Evolutionary conservation across 2,797 vertebrate species (phyloP).

Genomic region (Crenuchus spilurus): DNA sequence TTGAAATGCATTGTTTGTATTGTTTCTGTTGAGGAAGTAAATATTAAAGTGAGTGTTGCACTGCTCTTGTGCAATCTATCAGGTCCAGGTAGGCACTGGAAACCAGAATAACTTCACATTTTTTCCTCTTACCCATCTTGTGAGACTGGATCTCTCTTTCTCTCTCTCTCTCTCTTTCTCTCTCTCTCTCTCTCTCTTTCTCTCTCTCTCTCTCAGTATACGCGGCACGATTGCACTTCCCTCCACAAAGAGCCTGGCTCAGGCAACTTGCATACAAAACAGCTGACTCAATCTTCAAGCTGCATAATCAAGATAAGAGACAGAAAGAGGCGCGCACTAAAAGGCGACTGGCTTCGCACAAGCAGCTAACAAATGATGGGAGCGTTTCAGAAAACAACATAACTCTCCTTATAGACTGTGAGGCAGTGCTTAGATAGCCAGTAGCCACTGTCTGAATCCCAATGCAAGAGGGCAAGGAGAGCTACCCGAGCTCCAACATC

Average conservation of each 20-base stretch:
- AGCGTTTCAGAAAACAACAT: constrained; percentile 36
- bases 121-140: constrained; percentile 68
- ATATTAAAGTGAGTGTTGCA: constrained; percentile 17
- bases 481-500: background rate
- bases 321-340: constrained; percentile 69
- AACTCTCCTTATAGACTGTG: constrained; percentile 10
- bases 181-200: constrained; percentile 76
- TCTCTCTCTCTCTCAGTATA: constrained; percentile 79
- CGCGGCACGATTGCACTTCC: constrained; percentile 73
- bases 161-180: constrained; percentile 76
- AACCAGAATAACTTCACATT: constrained; percentile 66
- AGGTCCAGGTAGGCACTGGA: constrained; percentile 69
- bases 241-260: constrained; percentile 80
- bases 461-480: background rate
- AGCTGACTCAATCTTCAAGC: constrained; percentile 89
- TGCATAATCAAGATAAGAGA: constrained; percentile 88
- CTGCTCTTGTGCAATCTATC: constrained; percentile 57
- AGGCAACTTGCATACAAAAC: constrained; percentile 85
- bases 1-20: background rate
- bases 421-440: constrained; percentile 26
- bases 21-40: background rate
- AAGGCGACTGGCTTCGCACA: constrained; percentile 62
- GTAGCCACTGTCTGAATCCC: constrained; percentile 29
- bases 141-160: constrained; percentile 70
- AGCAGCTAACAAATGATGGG: constrained; percentile 64